A percentile compares a stretch with the other conserved stretches of the same genome.
Evolutionary conservation across 2,113 vertebrate genomes (phyloP).

Genomic region (Diadophis punctatus): DNA sequence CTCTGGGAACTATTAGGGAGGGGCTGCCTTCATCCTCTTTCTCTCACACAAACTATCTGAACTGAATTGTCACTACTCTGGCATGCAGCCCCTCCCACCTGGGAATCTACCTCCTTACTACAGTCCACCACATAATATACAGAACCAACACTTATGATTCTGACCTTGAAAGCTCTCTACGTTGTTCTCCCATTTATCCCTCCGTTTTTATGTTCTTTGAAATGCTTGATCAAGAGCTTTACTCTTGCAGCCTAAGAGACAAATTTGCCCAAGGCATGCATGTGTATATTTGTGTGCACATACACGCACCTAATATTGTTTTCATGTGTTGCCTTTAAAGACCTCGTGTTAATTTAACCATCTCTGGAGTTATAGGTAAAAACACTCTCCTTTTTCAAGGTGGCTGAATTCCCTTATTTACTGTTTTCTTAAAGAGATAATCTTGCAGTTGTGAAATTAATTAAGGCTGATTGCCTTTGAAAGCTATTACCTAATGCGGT

Average conservation of each 20-base stretch:
- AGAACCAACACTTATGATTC: not conserved
- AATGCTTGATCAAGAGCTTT: not conserved
- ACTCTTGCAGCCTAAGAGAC: not conserved
- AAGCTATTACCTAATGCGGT: not conserved
- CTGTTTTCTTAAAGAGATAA: not conserved
- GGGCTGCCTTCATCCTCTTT: not conserved
- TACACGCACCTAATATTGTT: not conserved
- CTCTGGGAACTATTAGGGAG: not conserved
- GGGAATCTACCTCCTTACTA: not conserved
- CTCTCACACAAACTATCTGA: not conserved
- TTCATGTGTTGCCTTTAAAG: not conserved
- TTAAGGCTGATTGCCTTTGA: not conserved
- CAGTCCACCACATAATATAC: not conserved
- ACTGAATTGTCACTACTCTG: not conserved
- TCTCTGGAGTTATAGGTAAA: not conserved
- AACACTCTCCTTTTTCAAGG: not conserved
- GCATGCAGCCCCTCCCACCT: not conserved
- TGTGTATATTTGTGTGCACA: not conserved
- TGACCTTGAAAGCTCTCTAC: not conserved
- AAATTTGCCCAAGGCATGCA: not conserved
- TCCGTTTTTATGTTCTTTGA: not conserved
- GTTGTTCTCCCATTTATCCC: not conserved
- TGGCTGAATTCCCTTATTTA: not conserved
- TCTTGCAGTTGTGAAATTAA: not conserved
- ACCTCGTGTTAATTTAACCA: not conserved